These are phyloP conservation scores for Apodemia mormo DNA, from an alignment of 2,888 invertebrate species.

Conservation along the genomic window DNA sequence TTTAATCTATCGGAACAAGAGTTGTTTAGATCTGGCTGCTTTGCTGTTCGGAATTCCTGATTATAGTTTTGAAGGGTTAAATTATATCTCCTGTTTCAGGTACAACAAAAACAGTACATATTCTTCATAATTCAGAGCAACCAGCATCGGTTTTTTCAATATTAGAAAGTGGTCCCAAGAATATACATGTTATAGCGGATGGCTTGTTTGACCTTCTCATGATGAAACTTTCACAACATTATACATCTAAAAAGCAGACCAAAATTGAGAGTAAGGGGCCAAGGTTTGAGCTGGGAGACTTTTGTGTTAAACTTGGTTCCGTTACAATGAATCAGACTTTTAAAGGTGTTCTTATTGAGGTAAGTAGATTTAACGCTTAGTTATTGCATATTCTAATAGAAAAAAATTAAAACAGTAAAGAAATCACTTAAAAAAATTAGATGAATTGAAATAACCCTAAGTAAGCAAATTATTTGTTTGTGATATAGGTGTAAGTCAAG, in stretches of 20 bases:
- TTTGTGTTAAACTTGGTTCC: conserved; percentile 95
- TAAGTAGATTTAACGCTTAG: conserved; percentile 52
- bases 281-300: conserved; percentile 93
- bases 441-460: too few species aligned
- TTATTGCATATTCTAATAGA: too few species aligned
- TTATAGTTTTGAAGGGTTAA: neutral
- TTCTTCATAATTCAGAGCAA: conserved; percentile 97
- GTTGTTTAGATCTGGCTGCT: too few species aligned
- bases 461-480: too few species aligned
- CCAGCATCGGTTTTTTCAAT: conserved; percentile 97
- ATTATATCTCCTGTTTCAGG: conserved; percentile 68
- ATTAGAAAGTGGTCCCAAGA: conserved; percentile 92
- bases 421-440: too few species aligned
- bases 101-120: conserved; percentile 91
- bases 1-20: neutral
- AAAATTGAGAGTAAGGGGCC: conserved; percentile 95
- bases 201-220: conserved; percentile 94
- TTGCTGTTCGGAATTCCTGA: too few species aligned
- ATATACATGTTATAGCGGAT: conserved; percentile 94
- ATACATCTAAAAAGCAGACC: conserved; percentile 93
- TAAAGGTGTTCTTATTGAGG: conserved; percentile 96
- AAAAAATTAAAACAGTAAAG: too few species aligned
- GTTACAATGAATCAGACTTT: conserved; percentile 96
- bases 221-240: conserved; percentile 93
- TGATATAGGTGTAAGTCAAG: too few species aligned